Conservation (phyloP, 2,888 invertebrate species). For the Adela reaumurella region DNA sequence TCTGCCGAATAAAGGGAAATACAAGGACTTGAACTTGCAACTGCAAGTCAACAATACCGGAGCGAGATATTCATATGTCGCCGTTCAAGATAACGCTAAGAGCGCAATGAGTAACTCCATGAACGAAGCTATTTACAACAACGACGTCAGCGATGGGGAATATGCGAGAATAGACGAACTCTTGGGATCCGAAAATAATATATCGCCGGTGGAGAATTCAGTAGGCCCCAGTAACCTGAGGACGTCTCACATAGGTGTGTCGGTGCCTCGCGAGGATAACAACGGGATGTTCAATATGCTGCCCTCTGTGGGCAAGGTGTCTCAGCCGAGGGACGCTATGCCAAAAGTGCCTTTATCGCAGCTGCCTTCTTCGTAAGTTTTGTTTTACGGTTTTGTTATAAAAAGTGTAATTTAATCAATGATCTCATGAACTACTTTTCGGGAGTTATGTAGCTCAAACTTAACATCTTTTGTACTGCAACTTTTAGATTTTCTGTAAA, state of each 20-base stretch:
- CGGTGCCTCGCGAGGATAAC: constrained; percentile 21
- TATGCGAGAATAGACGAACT: constrained; percentile 46
- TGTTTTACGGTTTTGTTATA: no score
- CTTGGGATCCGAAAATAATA: constrained; percentile 40
- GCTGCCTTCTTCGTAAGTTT: constrained; percentile 32
- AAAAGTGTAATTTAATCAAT: no score
- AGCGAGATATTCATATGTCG: constrained; percentile 44
- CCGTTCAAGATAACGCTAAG: constrained; percentile 39
- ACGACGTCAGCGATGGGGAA: constrained; percentile 41
- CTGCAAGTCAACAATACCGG: constrained; percentile 50
- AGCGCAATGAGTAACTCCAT: constrained; percentile 47
- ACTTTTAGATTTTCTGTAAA: no score
- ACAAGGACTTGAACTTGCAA: constrained; percentile 45
- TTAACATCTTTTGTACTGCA: no score
- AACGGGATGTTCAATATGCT: constrained; percentile 36
- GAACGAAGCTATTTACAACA: constrained; percentile 42
- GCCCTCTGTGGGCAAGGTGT: constrained; percentile 41
- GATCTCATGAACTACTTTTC: no score
- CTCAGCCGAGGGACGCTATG: constrained; percentile 20
- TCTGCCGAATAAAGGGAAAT: constrained; percentile 48
- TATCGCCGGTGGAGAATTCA: constrained; percentile 32
- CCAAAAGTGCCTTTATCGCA: constrained; percentile 37
- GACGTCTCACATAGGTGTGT: constrained; percentile 40
- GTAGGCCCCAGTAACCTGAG: constrained; percentile 27
- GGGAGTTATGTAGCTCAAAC: no score